Base-by-base conservation (phyloP, 1,140 invertebrate species). In the Bilobella aurantiaca region DNA sequence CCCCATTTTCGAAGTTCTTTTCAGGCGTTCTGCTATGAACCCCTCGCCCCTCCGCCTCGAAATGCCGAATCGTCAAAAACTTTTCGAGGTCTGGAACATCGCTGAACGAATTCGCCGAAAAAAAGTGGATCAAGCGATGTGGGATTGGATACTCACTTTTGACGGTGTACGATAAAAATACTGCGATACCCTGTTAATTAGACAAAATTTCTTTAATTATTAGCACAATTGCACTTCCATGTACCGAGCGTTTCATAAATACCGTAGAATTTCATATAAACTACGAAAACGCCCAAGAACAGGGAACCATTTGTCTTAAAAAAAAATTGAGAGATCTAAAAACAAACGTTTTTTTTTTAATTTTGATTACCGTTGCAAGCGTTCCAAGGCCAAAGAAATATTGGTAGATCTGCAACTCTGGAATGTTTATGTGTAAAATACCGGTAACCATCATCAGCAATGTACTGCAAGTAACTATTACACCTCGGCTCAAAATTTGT, bases 71-170 rank as follows among this genome's bases (percentile, higher is more conserved):
- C 12, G 49, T 53, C 34, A 42, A 42, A 16, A 23, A 23, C 23
- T 59, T 59, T 59, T 59, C 58, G 5, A 28, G 58, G 28, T 59
- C 58, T 53, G 49, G 49, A 23, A 53, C 25, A 5, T 59, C 58
- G 30, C 3, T 3, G 58, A 59, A 5, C 3, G 49, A 53, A 53
- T 53, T 53, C 8, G 49, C 23, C 3, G 49, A 8, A 23, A 12
- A 53, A 23, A 5, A 53, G 49, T 53, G 49, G 23, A 53, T 12
- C 5, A 53, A 23, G 5, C 21, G 5, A 3, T 53, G 12, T 14
- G 68, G 68, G 25, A 69, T 69, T 3, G 68, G 68, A 42, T 63
- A 62, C 27, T 69, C 68, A 62, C 65, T 69, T 47, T 66, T 63
- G 42, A 69, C 57, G 21, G 68, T 69, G 58, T 69, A 69, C 12